Conservation (phyloP, 2,797 vertebrate genomes). For the Eulemur mongoz region DNA sequence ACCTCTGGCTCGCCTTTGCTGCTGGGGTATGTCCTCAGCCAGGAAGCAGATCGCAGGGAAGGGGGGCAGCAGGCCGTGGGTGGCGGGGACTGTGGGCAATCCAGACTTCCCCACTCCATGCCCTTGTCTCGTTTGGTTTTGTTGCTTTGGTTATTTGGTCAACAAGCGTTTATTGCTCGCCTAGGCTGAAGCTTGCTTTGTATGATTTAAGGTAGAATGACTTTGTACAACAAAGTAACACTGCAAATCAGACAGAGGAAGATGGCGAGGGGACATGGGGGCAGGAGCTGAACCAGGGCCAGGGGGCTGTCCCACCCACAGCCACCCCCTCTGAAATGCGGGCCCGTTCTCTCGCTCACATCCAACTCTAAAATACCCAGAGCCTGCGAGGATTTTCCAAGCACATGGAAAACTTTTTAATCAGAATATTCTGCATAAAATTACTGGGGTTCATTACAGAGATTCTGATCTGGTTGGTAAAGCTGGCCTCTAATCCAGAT, state of each 20-base stretch:
- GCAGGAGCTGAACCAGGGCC: not conserved
- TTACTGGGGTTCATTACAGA: not conserved
- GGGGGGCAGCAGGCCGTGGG: not conserved
- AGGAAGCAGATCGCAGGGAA: not conserved
- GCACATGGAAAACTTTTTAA: not conserved
- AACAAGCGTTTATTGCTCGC: rapidly evolving
- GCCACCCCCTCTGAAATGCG: rapidly evolving
- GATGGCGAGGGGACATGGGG: not conserved
- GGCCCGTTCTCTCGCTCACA: too few relatives aligned
- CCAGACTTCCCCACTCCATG: not conserved
- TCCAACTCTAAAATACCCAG: not conserved
- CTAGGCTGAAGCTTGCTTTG: not conserved
- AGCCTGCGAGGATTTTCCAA: not conserved
- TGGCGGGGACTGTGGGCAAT: not conserved
- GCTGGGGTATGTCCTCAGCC: not conserved
- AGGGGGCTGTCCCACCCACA: rapidly evolving
- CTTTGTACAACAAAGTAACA: not conserved
- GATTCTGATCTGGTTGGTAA: not conserved
- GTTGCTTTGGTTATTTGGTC: not conserved
- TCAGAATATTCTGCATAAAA: not conserved
- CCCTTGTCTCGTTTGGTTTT: not conserved
- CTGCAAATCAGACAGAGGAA: not conserved
- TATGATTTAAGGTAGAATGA: not conserved
- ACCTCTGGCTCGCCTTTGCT: not conserved
- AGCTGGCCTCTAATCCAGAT: not conserved